Conservation (phyloP, 1,140 invertebrate genomes). For the Uloborus diversus region DNA sequence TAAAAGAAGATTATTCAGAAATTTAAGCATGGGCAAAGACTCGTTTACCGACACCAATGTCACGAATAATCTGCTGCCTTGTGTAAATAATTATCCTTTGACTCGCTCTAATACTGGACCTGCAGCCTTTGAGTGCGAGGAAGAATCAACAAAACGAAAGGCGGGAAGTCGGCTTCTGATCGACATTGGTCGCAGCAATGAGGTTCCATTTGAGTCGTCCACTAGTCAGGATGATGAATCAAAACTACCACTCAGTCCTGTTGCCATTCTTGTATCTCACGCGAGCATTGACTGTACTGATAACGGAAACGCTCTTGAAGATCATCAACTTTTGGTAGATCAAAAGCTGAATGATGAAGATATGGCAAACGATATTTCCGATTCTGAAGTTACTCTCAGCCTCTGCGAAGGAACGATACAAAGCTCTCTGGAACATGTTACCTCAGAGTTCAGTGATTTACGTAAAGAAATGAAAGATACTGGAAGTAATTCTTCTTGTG, state of each 20-base stretch:
- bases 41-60: background rate
- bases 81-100: slow-evolving; percentile 1
- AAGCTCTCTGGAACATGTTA: too few species aligned
- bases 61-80: background rate
- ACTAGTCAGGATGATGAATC: background rate
- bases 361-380: background rate
- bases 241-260: slow-evolving; percentile 5
- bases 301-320: background rate
- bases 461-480: too few species aligned
- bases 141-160: background rate
- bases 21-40: slow-evolving; percentile 25
- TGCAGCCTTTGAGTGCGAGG: background rate
- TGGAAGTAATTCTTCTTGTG: too few species aligned
- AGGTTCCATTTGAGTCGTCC: background rate
- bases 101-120: slow-evolving; percentile 34
- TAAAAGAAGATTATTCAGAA: slow-evolving; percentile 24
- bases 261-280: slow-evolving; percentile 32
- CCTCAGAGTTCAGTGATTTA: too few species aligned
- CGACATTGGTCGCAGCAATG: background rate
- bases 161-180: background rate
- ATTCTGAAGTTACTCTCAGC: background rate
- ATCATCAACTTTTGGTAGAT: background rate
- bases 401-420: too few species aligned
- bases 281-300: slow-evolving; percentile 8
- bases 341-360: background rate